Base-by-base conservation (phyloP, 2,888 invertebrate genomes). In the Platycnemis pennipes region DNA sequence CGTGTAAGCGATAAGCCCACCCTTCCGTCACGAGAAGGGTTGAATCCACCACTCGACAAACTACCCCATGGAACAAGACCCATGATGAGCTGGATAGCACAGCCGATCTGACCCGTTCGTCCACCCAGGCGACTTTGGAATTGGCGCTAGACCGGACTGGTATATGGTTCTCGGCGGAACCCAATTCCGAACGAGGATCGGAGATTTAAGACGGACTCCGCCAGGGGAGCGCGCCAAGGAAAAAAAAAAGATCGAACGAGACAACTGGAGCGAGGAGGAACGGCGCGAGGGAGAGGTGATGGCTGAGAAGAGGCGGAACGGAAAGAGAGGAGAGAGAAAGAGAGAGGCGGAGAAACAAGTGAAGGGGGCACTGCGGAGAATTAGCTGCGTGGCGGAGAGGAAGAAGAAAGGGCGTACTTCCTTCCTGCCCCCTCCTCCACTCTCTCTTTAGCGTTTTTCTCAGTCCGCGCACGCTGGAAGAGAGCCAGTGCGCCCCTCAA, bases 401-500 rank as follows among this genome's bases (percentile, higher is more conserved):
- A 26, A 11, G 26, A 77, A 37, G 37, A n/a, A 37, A 22, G 77
- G 31, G 26, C 63, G 26, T 5, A 77, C 77, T 77, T 77, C 77
- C 77, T 77, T 77, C 77, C 77, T 77, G 77, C 26, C 77, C 77
- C 37, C 77, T 22, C 77, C 37, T 63, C 63, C 63, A 22, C 63
- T 63, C 63, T 26, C 63, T 63, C 63, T 26, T 19, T 19, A 11
- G 49, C 49, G 11, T 49, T 49, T 49, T 49, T 49, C 49, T 19
- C 49, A 49, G 49, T 37, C 77, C n/a, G 45, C 45, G 5, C 44
- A 19, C 46, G n/a, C 45, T 91, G 91, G 91, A 63, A 45, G 4
- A 53, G 63, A 63, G 91, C 91, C 91, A 91, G 44, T 11, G 63
- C 56, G 53, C 89, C 26, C 22, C 63, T 42, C 42, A 22, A 37